phyloP scores from a whole-genome alignment of 1,140 invertebrate species.

The Neuroterus valhalla region DNA sequence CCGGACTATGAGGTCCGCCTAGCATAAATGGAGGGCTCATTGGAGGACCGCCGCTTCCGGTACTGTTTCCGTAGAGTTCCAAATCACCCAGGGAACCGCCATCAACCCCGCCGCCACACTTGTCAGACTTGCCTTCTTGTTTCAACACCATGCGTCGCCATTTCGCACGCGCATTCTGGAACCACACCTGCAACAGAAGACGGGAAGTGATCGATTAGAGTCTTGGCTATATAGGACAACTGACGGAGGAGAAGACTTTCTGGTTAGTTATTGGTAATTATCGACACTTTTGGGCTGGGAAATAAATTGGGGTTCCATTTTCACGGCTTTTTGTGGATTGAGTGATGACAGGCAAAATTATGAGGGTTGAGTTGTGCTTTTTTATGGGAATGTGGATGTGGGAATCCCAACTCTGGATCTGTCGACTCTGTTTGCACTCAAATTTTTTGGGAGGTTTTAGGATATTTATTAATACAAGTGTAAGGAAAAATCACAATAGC shows the following conservation, averaged over 20 bases:
- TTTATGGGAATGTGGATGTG: too few relatives aligned
- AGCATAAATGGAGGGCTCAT: constrained; percentile 73
- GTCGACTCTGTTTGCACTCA: too few relatives aligned
- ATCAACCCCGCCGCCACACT: constrained; percentile 75
- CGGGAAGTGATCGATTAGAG: constrained; percentile 30
- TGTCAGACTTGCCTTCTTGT: constrained; percentile 84
- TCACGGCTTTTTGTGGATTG: too few relatives aligned
- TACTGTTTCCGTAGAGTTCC: constrained; percentile 72
- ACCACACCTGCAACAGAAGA: constrained; percentile 90
- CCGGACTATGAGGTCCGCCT: constrained; percentile 71
- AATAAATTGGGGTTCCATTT: too few relatives aligned
- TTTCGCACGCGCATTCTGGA: constrained; percentile 98
- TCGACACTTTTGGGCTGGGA: not conserved
- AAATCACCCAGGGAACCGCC: constrained; percentile 69
- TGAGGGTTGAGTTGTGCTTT: too few relatives aligned
- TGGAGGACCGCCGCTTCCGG: constrained; percentile 70
- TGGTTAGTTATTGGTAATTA: constrained; percentile 1
- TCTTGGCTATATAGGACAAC: not conserved
- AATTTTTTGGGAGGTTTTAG: too few relatives aligned
- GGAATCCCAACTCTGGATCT: too few relatives aligned
- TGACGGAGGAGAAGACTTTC: constrained; percentile 18
- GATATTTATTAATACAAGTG: too few relatives aligned
- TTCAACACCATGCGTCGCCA: constrained; percentile 95
- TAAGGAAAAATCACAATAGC: too few relatives aligned
- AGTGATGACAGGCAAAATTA: too few relatives aligned